Percentiles rank a stretch among this genome's conserved stretches.
phyloP scores from a whole-genome alignment of 2,888 invertebrate genomes.

The Tuta absoluta region DNA sequence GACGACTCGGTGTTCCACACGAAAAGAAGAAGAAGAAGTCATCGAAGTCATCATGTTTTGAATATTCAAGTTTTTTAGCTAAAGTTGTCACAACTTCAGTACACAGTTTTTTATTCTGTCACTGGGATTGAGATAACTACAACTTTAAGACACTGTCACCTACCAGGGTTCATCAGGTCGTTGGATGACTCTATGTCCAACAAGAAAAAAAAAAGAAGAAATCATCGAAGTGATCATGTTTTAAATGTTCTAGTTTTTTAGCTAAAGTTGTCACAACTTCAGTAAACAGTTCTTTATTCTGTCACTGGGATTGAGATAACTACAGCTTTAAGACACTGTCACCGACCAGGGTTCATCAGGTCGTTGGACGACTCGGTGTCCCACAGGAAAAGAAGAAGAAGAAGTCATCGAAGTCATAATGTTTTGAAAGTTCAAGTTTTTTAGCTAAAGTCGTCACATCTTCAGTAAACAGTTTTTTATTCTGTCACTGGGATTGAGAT shows the following conservation, averaged over 20 bases:
- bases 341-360: neutral
- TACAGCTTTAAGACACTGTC: conserved; percentile 18
- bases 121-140: conserved; percentile 19
- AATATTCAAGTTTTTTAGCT: too few relatives aligned
- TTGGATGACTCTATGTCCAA: too few relatives aligned
- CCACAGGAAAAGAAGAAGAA: too few relatives aligned
- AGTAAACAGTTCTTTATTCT: conserved; percentile 38
- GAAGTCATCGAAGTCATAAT: too few relatives aligned
- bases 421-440: too few relatives aligned
- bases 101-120: conserved; percentile 1
- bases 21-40: too few relatives aligned
- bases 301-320: conserved; percentile 42
- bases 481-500: conserved; percentile 34
- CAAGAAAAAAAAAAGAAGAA: too few relatives aligned
- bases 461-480: conserved; percentile 24
- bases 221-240: conserved; percentile 1
- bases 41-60: too few relatives aligned
- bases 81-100: too few relatives aligned
- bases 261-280: conserved; percentile 32
- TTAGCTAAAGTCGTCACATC: conserved; percentile 22
- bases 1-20: too few relatives aligned
- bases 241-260: neutral
- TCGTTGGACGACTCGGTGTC: too few relatives aligned
- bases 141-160: neutral
- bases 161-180: neutral